Evolutionary conservation across 2,797 vertebrate genomes (phyloP).

Genomic region (Coluber constrictor): DNA sequence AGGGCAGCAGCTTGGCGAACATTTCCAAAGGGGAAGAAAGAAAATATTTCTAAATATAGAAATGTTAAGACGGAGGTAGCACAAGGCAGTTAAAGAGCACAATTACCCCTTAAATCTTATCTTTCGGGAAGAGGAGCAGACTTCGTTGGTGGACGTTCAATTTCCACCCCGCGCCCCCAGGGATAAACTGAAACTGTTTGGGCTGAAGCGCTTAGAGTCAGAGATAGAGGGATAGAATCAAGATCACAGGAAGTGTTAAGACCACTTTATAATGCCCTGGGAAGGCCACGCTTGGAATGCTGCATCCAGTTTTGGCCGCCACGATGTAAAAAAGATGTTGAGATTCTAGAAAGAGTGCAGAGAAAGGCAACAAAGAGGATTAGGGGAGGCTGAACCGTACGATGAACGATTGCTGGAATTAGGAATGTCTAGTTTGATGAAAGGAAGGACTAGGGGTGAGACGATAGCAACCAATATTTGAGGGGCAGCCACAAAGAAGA

Average conservation of each 20-base stretch:
- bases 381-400: not conserved
- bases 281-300: not conserved
- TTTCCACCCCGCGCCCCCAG: too few species aligned
- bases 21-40: not conserved
- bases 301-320: not conserved
- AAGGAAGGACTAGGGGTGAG: not conserved
- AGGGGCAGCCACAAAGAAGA: not conserved
- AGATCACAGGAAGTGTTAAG: not conserved
- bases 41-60: constrained; percentile 30
- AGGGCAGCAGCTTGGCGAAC: constrained; percentile 18
- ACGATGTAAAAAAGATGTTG: not conserved
- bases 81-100: constrained; percentile 37
- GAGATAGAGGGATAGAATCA: not conserved
- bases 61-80: not conserved
- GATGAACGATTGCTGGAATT: fast-evolving
- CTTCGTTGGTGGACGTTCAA: not conserved
- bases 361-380: not conserved
- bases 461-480: not conserved
- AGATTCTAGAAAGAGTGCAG: not conserved
- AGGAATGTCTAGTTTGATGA: not conserved
- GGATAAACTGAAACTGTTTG: not conserved
- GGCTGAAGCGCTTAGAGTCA: not conserved
- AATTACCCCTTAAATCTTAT: not conserved
- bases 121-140: not conserved
- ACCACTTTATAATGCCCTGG: not conserved